A percentile compares a stretch with the other conserved stretches of the same genome.
phyloP scores from a whole-genome alignment of 1,140 invertebrate genomes.

The Zaprionus vittiger region DNA sequence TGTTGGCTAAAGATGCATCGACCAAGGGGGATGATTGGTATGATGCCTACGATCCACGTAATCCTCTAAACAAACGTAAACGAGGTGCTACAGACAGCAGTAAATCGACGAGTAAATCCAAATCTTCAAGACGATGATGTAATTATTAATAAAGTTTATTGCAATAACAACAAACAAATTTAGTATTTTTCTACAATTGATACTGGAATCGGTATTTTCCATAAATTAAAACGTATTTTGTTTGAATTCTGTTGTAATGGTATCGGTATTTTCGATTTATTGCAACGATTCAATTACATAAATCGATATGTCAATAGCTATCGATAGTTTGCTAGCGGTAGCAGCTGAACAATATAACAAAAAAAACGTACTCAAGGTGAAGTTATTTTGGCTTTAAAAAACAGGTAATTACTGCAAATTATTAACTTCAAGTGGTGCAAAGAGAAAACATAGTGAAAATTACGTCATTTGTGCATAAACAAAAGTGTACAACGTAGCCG shows the following conservation, averaged over 20 bases:
- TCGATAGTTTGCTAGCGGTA: slow-evolving; percentile 36
- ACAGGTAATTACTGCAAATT: slow-evolving; percentile 68
- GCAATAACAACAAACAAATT: neutral
- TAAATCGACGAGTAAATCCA: slow-evolving; percentile 39
- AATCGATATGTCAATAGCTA: slow-evolving; percentile 11
- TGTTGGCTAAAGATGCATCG: slow-evolving; percentile 97
- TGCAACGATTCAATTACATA: neutral
- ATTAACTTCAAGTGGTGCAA: slow-evolving; percentile 10
- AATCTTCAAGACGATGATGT: slow-evolving; percentile 35
- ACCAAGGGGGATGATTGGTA: slow-evolving; percentile 97
- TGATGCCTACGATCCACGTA: slow-evolving; percentile 97
- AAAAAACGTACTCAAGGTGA: slow-evolving; percentile 73
- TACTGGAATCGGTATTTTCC: neutral
- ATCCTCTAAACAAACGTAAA: slow-evolving; percentile 96
- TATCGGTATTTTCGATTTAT: slow-evolving; percentile 21
- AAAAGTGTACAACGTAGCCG: neutral
- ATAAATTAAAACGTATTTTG: neutral
- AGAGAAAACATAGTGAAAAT: slow-evolving; percentile 19
- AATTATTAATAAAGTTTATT: slow-evolving; percentile 13
- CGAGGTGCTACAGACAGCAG: slow-evolving; percentile 86
- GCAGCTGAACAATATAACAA: slow-evolving; percentile 58
- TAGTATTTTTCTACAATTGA: neutral
- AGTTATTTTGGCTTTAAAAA: slow-evolving; percentile 74
- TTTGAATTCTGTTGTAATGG: neutral
- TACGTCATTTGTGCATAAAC: slow-evolving; percentile 23